Evolutionary conservation across 2,113 vertebrate genomes (phyloP), one percentile per base, ranked within the genome.

Genomic region (Halcyon malimbica): DNA sequence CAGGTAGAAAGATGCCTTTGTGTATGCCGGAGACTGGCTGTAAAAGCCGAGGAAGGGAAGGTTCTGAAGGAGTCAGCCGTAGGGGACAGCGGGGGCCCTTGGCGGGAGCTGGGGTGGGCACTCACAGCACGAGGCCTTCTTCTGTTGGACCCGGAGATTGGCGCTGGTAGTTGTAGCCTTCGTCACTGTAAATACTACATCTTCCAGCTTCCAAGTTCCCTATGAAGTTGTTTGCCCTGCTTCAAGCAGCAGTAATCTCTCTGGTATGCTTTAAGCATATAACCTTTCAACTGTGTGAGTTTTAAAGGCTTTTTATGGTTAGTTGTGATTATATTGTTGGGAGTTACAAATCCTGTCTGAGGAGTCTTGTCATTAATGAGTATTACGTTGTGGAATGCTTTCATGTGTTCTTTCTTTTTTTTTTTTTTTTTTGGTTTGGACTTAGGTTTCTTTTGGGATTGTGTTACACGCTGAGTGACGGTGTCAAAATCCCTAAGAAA

Each of bases 1-100:
- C 87, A 95, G 96, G 95, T 92, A 54, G 75, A 83, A 76, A 83
- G 87, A 95, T 83, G 96, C 63, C 84, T 85, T 92, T 97, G 79
- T 96, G 56, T 60, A 16, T 19, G 67, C 25, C 31, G 35, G 41
- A 59, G 89, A 3, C 16, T 23, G 89, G 75, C 65, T 54, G 89
- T 77, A 16, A 69, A 87, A 89, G 65, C 91, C 88, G 41, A 42
- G 84, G 92, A 95, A 87, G 65, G 93, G 56, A 46, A 95, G 77
- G 89, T 69, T 79, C 75, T 46, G 92, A 83, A 92, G 92, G 68
- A 92, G n/a, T 54, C 53, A 42, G 62, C 85, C 91, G 1, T 87
- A 19, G n/a, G 97, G 96, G 90, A 69, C 83, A 50, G 87, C 26
- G 3, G 23, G 85, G 96, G 90, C 96, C 86, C 76, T 21, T 24